A percentile compares a stretch with the other conserved stretches of the same genome.
Evolutionary conservation across 2,888 invertebrate genomes (phyloP).

Genomic region (Corbicula japonica): DNA sequence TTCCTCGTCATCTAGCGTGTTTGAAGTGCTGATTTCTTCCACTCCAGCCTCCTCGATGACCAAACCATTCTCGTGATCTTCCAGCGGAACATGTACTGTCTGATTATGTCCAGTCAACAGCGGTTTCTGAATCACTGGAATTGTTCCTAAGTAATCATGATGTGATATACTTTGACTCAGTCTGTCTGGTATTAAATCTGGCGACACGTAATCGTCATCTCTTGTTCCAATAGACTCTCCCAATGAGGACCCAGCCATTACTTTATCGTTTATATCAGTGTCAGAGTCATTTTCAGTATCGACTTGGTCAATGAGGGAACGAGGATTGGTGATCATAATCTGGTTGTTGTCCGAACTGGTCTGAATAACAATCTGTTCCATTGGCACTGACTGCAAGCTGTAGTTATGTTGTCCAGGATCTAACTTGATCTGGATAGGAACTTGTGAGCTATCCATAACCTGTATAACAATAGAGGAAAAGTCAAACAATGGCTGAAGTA

Average conservation of each 20-base stretch:
- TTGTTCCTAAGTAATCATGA: constrained; percentile 55
- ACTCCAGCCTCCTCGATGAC: constrained; percentile 64
- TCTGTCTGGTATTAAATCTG: constrained; percentile 37
- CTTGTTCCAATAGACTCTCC: background rate
- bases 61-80: constrained; percentile 41
- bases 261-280: constrained; percentile 39
- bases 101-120: constrained; percentile 9
- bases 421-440: constrained; percentile 34
- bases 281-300: constrained; percentile 32
- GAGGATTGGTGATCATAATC: constrained; percentile 5
- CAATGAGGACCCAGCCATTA: constrained; percentile 19
- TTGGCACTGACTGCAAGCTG: constrained; percentile 38
- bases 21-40: constrained; percentile 54
- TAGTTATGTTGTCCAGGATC: constrained; percentile 48
- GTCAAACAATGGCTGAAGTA: no score
- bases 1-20: constrained; percentile 55
- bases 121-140: constrained; percentile 40
- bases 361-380: constrained; percentile 36
- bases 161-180: constrained; percentile 60
- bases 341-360: background rate
- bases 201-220: constrained; percentile 33
- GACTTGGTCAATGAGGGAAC: background rate
- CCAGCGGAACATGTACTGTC: constrained; percentile 17
- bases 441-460: constrained; percentile 19
- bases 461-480: no score